These are phyloP conservation scores for Nomada ruficornis DNA, from an alignment of 2,888 invertebrate genomes.

Conservation along the genomic window DNA sequence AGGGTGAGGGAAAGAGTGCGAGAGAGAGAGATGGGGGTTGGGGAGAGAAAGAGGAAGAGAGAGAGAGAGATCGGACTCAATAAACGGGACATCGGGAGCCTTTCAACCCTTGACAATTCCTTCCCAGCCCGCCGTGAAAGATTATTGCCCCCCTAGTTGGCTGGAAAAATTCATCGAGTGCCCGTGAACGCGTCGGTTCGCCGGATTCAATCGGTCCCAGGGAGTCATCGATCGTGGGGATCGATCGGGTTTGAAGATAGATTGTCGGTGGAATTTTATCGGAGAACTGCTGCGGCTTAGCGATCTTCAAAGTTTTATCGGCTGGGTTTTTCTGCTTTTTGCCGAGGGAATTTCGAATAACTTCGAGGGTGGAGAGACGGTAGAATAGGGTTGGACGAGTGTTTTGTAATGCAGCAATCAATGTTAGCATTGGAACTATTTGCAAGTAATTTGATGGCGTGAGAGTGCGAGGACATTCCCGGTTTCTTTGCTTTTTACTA, in stretches of 20 bases:
- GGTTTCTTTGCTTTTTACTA: too few species aligned
- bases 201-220: slow-evolving; percentile 30
- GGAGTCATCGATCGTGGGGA: slow-evolving; percentile 32
- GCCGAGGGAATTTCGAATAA: too few species aligned
- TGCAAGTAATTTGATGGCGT: too few species aligned
- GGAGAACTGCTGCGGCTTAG: not conserved
- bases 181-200: not conserved
- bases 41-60: not conserved
- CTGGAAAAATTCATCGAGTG: slow-evolving; percentile 45
- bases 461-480: too few species aligned
- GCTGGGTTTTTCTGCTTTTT: too few species aligned
- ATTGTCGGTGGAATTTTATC: slow-evolving; percentile 6
- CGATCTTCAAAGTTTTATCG: not conserved
- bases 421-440: too few species aligned
- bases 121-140: slow-evolving; percentile 40
- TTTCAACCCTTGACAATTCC: slow-evolving; percentile 62
- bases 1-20: not conserved
- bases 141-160: slow-evolving; percentile 39
- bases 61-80: slow-evolving; percentile 46
- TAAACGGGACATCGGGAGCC: slow-evolving; percentile 61
- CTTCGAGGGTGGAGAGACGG: too few species aligned
- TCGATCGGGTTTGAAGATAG: slow-evolving; percentile 8
- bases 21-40: not conserved
- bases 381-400: too few species aligned
- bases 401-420: too few species aligned